Evolutionary conservation across 2,113 vertebrate species (phyloP).

Genomic region (Mionectes macconnelli): DNA sequence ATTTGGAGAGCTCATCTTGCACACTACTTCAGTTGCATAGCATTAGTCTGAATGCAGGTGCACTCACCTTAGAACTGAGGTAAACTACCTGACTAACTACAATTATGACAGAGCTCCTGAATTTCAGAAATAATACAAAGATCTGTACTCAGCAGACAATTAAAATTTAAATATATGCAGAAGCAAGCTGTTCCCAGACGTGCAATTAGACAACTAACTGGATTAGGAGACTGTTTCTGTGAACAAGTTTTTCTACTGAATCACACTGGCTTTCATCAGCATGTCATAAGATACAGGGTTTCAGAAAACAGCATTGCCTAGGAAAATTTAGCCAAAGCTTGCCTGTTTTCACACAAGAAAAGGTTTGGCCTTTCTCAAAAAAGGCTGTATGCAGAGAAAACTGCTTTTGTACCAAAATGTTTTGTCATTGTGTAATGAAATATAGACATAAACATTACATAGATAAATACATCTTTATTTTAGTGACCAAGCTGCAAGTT

Average conservation of each 20-base stretch:
- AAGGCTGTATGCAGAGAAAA: background rate
- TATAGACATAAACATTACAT: background rate
- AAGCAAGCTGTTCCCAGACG: slow-evolving; percentile 10
- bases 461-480: background rate
- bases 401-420: background rate
- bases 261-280: background rate
- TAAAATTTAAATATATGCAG: slow-evolving; percentile 13
- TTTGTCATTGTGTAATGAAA: background rate
- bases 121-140: slow-evolving; percentile 10
- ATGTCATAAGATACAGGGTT: background rate
- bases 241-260: slow-evolving; percentile 40
- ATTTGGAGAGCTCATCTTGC: background rate
- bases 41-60: background rate
- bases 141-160: slow-evolving; percentile 9
- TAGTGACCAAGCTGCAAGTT: background rate
- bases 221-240: background rate
- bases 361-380: background rate
- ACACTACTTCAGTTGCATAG: background rate
- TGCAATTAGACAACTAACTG: background rate
- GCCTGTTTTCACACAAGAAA: background rate
- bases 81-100: background rate
- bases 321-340: background rate
- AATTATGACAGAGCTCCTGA: background rate
- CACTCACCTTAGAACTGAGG: background rate
- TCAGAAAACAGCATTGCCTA: background rate